A percentile compares a stretch with the other conserved stretches of the same genome.
Evolutionary conservation across 1,140 invertebrate species (phyloP).

Genomic region (Penaeus indicus): DNA sequence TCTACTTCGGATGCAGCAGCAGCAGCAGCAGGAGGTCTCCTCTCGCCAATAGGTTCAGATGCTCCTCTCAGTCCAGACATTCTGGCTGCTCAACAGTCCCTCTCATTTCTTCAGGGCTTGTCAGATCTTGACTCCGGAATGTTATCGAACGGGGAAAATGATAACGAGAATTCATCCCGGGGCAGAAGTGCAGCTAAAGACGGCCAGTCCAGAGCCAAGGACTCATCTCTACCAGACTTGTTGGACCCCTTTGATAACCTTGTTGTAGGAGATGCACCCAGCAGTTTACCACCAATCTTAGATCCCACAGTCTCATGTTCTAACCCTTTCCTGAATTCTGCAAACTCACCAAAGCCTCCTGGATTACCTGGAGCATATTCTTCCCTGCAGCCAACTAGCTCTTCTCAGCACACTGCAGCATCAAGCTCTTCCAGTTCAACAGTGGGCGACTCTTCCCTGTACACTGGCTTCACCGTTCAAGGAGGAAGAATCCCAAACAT

Average conservation of each 20-base stretch:
- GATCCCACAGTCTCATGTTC: conserved; percentile 17
- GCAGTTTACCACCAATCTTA: background rate
- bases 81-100: conserved; percentile 81
- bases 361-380: conserved; percentile 44
- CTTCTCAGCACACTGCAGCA: background rate
- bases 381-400: background rate
- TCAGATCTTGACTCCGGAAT: conserved; percentile 73
- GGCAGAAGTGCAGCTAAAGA: conserved; percentile 67
- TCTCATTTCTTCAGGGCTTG: conserved; percentile 79
- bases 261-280: background rate
- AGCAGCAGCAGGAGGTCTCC: background rate
- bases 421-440: background rate
- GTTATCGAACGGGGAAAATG: conserved; percentile 69
- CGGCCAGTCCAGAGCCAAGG: conserved; percentile 68
- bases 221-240: conserved; percentile 68
- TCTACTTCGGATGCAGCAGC: conserved; percentile 41
- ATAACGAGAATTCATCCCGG: conserved; percentile 59
- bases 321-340: conserved; percentile 76
- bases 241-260: conserved; percentile 37
- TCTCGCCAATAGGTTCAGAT: conserved; percentile 31
- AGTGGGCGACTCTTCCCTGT: conserved; percentile 70
- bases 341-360: conserved; percentile 73
- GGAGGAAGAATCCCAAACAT: conserved; percentile 80
- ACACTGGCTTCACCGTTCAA: conserved; percentile 79
- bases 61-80: conserved; percentile 73